Conservation (phyloP, 2,113 vertebrate genomes). For the Phrynosoma platyrhinos region DNA sequence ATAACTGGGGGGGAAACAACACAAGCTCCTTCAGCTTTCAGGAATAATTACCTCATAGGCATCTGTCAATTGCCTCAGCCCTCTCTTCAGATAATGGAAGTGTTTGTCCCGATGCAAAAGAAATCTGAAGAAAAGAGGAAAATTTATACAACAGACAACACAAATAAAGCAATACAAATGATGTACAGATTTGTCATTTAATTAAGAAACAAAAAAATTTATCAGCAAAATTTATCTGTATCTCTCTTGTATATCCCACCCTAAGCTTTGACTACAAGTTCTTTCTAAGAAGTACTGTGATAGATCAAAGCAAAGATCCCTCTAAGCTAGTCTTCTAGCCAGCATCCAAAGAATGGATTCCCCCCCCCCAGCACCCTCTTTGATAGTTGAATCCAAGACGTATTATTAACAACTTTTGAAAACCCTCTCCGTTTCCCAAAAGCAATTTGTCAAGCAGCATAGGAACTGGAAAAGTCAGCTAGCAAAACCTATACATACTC, state of each 20-base stretch:
- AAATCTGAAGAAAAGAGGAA: conserved; percentile 76
- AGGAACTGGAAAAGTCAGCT: background rate
- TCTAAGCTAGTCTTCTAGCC: background rate
- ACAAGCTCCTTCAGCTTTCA: fast-evolving
- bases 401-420: background rate
- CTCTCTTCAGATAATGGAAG: conserved; percentile 94
- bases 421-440: background rate
- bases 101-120: conserved; percentile 91
- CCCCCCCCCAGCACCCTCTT: background rate
- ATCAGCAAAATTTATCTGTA: background rate
- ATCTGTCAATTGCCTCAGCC: conserved; percentile 91
- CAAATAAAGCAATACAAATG: background rate
- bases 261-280: background rate
- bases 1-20: background rate
- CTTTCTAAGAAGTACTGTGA: background rate
- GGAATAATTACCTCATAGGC: conserved; percentile 92
- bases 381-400: background rate
- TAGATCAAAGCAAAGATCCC: background rate
- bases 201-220: background rate
- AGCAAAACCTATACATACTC: too few species aligned
- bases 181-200: background rate
- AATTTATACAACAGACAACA: background rate
- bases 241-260: background rate
- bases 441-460: background rate
- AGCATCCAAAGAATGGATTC: background rate